Evolutionary conservation across 2,113 vertebrate genomes (phyloP).

Genomic region (Gymnobelideus leadbeateri): DNA sequence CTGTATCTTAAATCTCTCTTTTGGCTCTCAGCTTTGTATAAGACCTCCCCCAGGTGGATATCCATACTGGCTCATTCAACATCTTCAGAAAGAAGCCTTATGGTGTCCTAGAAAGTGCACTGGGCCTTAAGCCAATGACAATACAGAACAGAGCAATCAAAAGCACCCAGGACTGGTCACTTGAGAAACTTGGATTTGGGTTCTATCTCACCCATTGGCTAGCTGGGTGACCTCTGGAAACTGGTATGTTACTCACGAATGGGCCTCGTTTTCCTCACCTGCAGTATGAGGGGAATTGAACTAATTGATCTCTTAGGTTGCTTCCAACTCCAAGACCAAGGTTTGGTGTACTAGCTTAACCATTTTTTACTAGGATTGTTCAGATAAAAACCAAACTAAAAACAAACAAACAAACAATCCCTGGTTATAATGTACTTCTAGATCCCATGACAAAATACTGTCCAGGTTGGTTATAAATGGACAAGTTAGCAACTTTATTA

Average conservation of each 20-base stretch:
- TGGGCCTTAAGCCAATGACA: not conserved
- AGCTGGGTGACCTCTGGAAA: not conserved
- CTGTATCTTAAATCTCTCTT: slow-evolving; percentile 51
- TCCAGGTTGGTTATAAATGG: not conserved
- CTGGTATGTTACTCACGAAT: not conserved
- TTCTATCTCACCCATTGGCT: not conserved
- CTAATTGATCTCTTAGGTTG: not conserved
- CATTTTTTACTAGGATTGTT: not conserved
- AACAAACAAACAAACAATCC: not conserved
- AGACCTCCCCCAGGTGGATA: not conserved
- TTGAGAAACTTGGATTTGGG: not conserved
- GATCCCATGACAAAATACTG: not conserved
- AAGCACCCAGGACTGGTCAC: not conserved
- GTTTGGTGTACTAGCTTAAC: not conserved
- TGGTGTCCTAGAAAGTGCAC: not conserved
- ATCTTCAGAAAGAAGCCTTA: not conserved
- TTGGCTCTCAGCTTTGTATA: not conserved
- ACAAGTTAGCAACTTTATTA: not conserved
- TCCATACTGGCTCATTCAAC: not conserved
- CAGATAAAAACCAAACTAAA: not conserved
- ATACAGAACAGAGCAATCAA: not conserved
- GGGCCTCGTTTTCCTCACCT: not conserved
- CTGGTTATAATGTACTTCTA: not conserved
- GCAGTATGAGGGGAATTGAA: not conserved
- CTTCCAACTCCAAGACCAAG: not conserved